Conservation (phyloP, 1,140 invertebrate genomes). For the Bombus superbus region DNA sequence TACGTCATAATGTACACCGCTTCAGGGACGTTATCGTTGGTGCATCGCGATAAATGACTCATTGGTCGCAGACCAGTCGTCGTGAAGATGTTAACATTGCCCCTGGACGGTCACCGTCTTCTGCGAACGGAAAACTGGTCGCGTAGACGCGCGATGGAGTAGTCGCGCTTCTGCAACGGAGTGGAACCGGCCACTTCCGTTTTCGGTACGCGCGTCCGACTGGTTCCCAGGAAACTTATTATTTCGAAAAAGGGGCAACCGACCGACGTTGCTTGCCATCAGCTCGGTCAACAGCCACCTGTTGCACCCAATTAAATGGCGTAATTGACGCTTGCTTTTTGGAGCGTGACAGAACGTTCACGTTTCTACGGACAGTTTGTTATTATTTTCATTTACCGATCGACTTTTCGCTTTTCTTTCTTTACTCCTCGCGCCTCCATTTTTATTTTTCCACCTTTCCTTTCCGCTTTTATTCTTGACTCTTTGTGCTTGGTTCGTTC, state of each 20-base stretch:
- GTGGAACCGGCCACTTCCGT: conserved; percentile 49
- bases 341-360: conserved; percentile 68
- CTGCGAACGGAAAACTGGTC: conserved; percentile 33
- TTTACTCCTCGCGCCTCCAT: background rate
- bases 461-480: background rate
- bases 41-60: conserved; percentile 38
- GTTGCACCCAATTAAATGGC: conserved; percentile 73
- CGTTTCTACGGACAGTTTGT: conserved; percentile 22
- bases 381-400: conserved; percentile 52
- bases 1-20: conserved; percentile 11
- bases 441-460: background rate
- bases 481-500: background rate
- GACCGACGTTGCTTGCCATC: background rate
- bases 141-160: background rate
- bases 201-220: conserved; percentile 45
- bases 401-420: background rate
- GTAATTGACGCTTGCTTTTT: conserved; percentile 70
- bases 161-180: conserved; percentile 10
- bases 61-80: background rate
- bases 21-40: background rate
- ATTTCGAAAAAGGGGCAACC: conserved; percentile 52
- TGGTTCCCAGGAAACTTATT: conserved; percentile 54
- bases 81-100: background rate
- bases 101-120: background rate
- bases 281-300: conserved; percentile 62